phyloP scores from a whole-genome alignment of 2,113 vertebrate species.

The Helogale parvula region DNA sequence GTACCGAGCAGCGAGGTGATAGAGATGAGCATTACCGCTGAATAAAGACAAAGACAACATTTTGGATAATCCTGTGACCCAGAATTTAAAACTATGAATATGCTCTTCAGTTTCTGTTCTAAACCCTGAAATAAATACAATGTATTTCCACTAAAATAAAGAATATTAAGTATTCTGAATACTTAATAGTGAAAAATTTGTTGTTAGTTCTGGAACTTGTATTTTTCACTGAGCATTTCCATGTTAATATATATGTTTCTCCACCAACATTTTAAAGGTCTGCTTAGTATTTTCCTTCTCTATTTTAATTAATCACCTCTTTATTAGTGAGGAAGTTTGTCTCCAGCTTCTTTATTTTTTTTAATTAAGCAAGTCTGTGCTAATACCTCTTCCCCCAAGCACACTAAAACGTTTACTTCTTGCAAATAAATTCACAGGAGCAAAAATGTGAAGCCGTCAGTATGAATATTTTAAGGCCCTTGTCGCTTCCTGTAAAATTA shows the following conservation, averaged over 20 bases:
- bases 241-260: background rate
- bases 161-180: background rate
- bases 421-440: constrained; percentile 2
- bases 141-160: background rate
- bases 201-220: background rate
- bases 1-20: background rate
- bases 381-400: constrained; percentile 6
- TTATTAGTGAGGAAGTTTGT: background rate
- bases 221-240: background rate
- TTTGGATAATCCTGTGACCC: background rate
- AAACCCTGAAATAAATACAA: background rate
- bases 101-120: background rate
- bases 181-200: constrained; percentile 5
- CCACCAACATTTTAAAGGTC: background rate
- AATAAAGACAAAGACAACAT: background rate
- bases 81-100: background rate
- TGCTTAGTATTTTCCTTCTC: background rate
- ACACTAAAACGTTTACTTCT: constrained; percentile 27
- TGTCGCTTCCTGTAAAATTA: constrained; percentile 7
- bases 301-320: constrained; percentile 5
- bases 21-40: background rate
- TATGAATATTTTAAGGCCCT: constrained; percentile 25
- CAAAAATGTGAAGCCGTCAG: background rate
- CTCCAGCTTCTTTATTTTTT: background rate
- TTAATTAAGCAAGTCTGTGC: background rate